Base-by-base conservation (phyloP, 2,113 vertebrate genomes). In the Hippoglossus stenolepis region DNA sequence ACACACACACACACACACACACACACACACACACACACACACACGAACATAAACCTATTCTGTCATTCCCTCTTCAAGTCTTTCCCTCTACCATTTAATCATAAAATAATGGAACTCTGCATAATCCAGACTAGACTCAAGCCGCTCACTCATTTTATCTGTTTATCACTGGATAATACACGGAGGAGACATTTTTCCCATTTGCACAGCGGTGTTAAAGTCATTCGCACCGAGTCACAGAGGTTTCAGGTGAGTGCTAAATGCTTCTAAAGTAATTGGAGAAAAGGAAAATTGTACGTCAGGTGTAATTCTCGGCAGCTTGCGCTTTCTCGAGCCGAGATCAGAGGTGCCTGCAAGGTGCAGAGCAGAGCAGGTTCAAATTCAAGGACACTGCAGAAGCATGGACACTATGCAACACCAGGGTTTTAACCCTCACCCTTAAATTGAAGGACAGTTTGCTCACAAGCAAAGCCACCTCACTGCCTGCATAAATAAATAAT, bases 41-140 rank as follows among this genome's bases (percentile, higher is more conserved):
- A 57, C 9, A 24, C 45, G 31, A 65, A 18, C 56, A 64, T 17
- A 63, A 73, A 63, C 21, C 57, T 65, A 73, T 84, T 76, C 78
- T 72, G 62, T 84, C 56, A 81, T 73, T 83, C 62, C 68, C 43
- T 77, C 62, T 63, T 62, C n/a, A 12, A 47, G 35, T 65, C 59
- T 20, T 77, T 65, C 18, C 63, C 35, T 49, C 23, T 70, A 45
- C 24, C 43, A 45, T 82, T 82, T 89, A 83, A 90, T 83, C 80
- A 83, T 56, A 56, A 69, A 43, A 85, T 62, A 65, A 51, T 20
- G 47, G 68, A 71, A 78, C 62, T 28, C 64, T 51, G 71, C 54
- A 78, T 71, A 70, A 83, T 83, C 73, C 73, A 57, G 51, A 65
- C 59, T 59, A 77, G 24, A 64, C 51, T 62, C 38, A 51, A 82